These are phyloP conservation scores for Dendroctonus valens DNA, from an alignment of 1,140 invertebrate species.

Conservation along the genomic window DNA sequence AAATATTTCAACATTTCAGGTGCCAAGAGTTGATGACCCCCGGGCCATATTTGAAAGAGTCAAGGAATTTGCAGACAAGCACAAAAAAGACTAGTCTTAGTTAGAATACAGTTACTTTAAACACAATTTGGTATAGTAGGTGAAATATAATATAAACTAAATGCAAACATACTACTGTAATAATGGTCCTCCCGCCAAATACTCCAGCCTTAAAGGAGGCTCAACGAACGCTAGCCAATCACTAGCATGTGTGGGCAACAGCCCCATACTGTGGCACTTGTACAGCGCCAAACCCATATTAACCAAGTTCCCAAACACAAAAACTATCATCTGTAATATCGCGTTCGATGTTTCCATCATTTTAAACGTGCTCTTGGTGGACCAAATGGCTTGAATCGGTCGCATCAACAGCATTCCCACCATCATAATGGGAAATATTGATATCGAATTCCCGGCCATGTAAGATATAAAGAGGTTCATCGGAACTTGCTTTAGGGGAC, in stretches of 20 bases:
- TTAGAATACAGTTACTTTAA: background rate
- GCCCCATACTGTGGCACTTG: constrained; percentile 98
- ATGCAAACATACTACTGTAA: constrained; percentile 57
- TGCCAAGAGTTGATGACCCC: constrained; percentile 80
- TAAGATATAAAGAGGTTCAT: constrained; percentile 99
- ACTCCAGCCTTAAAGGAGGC: constrained; percentile 83
- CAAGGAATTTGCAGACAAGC: constrained; percentile 66
- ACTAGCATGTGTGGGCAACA: constrained; percentile 95
- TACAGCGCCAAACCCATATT: constrained; percentile 93
- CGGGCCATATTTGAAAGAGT: constrained; percentile 64
- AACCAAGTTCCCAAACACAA: constrained; percentile 91
- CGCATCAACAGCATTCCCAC: constrained; percentile 97
- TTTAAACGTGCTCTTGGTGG: constrained; percentile 90
- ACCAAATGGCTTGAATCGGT: constrained; percentile 92
- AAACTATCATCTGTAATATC: constrained; percentile 89
- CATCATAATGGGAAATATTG: constrained; percentile 99
- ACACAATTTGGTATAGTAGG: constrained; percentile 10
- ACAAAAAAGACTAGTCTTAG: constrained; percentile 57
- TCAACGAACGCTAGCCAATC: constrained; percentile 99
- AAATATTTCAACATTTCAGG: constrained; percentile 55
- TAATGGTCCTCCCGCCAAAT: constrained; percentile 80
- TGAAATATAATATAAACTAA: constrained; percentile 35
- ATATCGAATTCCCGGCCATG: constrained; percentile 99
- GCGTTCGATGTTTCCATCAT: constrained; percentile 93
- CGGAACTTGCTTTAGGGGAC: constrained; percentile 92